Evolutionary conservation across 2,113 vertebrate species (phyloP).

Genomic region (Ciconia boyciana): DNA sequence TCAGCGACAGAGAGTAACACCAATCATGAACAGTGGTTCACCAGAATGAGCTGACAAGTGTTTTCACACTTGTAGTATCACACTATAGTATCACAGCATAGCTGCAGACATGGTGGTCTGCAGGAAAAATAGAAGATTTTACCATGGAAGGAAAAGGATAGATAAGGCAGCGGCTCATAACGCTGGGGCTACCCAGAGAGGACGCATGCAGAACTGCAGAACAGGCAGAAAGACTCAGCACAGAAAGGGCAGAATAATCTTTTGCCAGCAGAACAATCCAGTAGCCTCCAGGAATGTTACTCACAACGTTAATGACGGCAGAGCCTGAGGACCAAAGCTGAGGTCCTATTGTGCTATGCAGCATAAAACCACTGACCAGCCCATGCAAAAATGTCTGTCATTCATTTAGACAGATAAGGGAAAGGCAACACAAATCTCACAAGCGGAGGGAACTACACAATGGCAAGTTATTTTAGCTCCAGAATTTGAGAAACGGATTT

Average conservation of each 20-base stretch:
- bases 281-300: neutral
- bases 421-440: neutral
- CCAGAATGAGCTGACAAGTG: neutral
- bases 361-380: neutral
- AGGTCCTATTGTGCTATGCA: neutral
- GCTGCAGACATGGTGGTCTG: neutral
- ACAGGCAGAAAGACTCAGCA: neutral
- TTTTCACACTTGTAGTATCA: neutral
- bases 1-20: conserved; percentile 2
- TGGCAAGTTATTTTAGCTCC: neutral
- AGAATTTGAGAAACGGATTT: neutral
- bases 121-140: neutral
- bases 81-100: neutral
- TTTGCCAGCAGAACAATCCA: neutral
- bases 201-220: neutral
- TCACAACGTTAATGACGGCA: neutral
- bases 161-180: neutral
- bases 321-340: neutral
- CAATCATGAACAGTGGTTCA: neutral
- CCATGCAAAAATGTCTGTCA: neutral
- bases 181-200: neutral
- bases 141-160: neutral
- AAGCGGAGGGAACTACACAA: neutral
- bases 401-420: conserved; percentile 10
- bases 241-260: neutral